Evolutionary conservation across 2,888 invertebrate species (phyloP).

Genomic region (Nymphalis c-album): DNA sequence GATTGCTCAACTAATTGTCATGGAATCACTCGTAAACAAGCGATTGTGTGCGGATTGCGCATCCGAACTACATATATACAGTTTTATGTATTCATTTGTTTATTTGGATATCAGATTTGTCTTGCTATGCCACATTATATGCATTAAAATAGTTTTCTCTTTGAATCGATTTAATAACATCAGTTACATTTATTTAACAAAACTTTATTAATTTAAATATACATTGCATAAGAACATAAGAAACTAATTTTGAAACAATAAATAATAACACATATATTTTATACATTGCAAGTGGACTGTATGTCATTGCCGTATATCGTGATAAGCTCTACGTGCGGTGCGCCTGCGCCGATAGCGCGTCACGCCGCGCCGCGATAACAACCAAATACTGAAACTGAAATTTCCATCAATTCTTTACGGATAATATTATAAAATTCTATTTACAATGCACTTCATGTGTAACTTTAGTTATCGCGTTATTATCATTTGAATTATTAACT

Average conservation of each 20-base stretch:
- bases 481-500: slow-evolving; percentile 7
- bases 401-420: slow-evolving; percentile 15
- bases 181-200: slow-evolving; percentile 16
- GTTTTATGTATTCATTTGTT: slow-evolving; percentile 37
- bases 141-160: not conserved
- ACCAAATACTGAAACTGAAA: slow-evolving; percentile 29
- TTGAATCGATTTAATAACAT: slow-evolving; percentile 21
- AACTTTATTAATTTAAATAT: slow-evolving; percentile 8
- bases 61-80: slow-evolving; percentile 49
- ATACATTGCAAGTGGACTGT: not conserved
- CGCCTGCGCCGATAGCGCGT: slow-evolving; percentile 32
- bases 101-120: slow-evolving; percentile 26
- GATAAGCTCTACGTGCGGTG: slow-evolving; percentile 24
- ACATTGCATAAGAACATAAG: not conserved
- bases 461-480: slow-evolving; percentile 17
- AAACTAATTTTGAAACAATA: not conserved
- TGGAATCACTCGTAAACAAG: slow-evolving; percentile 64
- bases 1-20: slow-evolving; percentile 71
- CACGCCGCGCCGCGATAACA: slow-evolving; percentile 29
- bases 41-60: slow-evolving; percentile 58
- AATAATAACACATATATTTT: slow-evolving; percentile 1
- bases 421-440: slow-evolving; percentile 24
- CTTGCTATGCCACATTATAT: not conserved
- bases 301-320: slow-evolving; percentile 3
- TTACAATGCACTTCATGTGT: slow-evolving; percentile 26